A percentile compares a stretch with the other conserved stretches of the same genome.
Evolutionary conservation across 1,140 invertebrate genomes (phyloP).

Genomic region (Andricus grossulariae): DNA sequence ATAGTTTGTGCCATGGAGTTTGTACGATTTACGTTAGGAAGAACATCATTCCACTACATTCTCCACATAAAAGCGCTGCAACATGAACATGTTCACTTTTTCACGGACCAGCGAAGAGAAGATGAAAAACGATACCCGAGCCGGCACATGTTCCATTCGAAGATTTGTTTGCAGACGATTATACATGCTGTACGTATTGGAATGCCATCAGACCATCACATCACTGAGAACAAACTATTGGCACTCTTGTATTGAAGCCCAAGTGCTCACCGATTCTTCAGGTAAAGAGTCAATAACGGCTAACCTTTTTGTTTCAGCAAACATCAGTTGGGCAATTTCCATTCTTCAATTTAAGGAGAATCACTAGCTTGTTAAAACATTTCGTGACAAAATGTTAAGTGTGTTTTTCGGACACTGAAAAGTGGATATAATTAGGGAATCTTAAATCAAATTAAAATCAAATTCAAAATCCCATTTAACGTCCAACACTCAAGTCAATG

Average conservation of each 20-base stretch:
- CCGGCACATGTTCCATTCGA: constrained; percentile 13
- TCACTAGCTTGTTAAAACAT: no score
- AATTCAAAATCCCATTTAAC: no score
- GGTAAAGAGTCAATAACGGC: no score
- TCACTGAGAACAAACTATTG: constrained; percentile 17
- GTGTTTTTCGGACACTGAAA: no score
- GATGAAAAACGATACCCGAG: constrained; percentile 9
- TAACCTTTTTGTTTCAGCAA: no score
- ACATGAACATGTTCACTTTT: constrained; percentile 25
- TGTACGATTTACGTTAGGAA: constrained; percentile 23
- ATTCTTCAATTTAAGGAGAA: no score
- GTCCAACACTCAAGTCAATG: no score
- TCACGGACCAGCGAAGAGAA: neutral
- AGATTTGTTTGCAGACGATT: constrained; percentile 29
- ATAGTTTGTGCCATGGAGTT: neutral
- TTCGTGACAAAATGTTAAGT: no score
- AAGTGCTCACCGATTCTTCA: no score
- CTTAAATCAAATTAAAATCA: no score
- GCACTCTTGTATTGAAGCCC: neutral
- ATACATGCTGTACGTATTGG: constrained; percentile 18
- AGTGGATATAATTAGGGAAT: no score
- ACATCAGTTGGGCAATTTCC: no score
- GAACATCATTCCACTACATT: constrained; percentile 19
- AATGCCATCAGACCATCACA: constrained; percentile 8
- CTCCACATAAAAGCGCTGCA: constrained; percentile 18